Evolutionary conservation across 2,113 vertebrate genomes (phyloP), one percentile per base, ranked within the genome.

Genomic region (Empidonax traillii): DNA sequence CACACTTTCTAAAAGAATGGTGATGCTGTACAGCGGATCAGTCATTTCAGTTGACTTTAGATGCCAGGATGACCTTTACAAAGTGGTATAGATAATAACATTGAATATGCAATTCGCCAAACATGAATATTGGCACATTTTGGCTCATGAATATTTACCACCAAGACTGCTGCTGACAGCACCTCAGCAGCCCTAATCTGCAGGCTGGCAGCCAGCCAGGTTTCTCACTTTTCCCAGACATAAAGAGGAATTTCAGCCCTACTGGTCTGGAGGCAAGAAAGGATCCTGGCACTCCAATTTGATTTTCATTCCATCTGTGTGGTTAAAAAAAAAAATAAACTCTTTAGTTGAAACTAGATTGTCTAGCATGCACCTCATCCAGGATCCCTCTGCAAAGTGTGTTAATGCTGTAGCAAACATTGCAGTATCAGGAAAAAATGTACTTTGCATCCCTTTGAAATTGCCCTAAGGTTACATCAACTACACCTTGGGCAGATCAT

Each of bases 81-180:
- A 92, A 95, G 69, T 66, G 56, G 37, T 90, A 93, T 92, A 84
- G 94, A 93, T 82, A 92, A 77, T 75, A 91, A 86, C 68, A 88
- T 66, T 93, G 88, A 95, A 94, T 93, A 97, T 92, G 52, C 47
- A 96, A 87, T 72, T 83, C 22, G 0, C 75, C 88, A 96, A 88
- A 87, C 59, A 46, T 91, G 92, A 93, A 94, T 91, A 94, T 87
- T 69, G 94, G 90, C 93, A 93, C 68, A 73, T 92, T 93, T 95
- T 92, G 62, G 9, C 44, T 95, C 84, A 96, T 96, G 90, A 96
- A 96, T 97, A 97, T 96, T 96, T 95, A 96, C 88, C 79, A 79
- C n/a, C 31, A 65, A 92, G 81, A 88, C 83, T 95, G 85, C 85
- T 95, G 85, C 85, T 95, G 90, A 93, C 92, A 97, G 92, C 55